A percentile compares a stretch with the other conserved stretches of the same genome.
These are phyloP conservation scores for Xestia sexstrigata DNA, from an alignment of 2,888 invertebrate species.

Conservation along the genomic window DNA sequence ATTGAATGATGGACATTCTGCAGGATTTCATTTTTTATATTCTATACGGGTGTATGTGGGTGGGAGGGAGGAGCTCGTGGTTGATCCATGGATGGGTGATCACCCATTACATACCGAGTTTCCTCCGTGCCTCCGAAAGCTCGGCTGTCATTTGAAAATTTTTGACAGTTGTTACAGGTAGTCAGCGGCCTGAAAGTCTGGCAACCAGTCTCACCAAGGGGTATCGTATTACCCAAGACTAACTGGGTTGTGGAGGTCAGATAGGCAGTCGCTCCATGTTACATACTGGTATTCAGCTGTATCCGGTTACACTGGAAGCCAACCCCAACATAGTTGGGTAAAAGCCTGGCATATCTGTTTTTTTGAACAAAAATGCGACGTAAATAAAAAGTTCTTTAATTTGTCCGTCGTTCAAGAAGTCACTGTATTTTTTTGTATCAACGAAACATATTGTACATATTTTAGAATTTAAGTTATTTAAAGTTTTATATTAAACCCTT, in stretches of 20 bases:
- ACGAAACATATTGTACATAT: slow-evolving; percentile 56
- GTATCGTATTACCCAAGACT: background rate
- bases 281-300: background rate
- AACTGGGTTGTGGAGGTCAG: background rate
- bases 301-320: background rate
- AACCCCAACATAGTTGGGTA: background rate
- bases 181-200: too few relatives aligned
- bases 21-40: background rate
- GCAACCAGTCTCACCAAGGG: too few relatives aligned
- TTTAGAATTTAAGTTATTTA: slow-evolving; percentile 50
- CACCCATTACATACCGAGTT: too few relatives aligned
- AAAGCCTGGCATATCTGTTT: background rate
- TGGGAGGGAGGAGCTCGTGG: too few relatives aligned
- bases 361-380: background rate
- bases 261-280: background rate
- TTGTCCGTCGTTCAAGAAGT: background rate
- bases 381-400: background rate
- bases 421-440: background rate
- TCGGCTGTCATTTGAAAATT: too few relatives aligned
- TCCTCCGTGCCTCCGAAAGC: too few relatives aligned
- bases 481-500: slow-evolving; percentile 15
- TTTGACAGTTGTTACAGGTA: too few relatives aligned
- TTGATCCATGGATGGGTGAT: too few relatives aligned
- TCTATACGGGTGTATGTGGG: background rate
- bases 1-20: background rate